phyloP scores from a whole-genome alignment of 1,140 invertebrate genomes.

The Rhopalosiphum padi region DNA sequence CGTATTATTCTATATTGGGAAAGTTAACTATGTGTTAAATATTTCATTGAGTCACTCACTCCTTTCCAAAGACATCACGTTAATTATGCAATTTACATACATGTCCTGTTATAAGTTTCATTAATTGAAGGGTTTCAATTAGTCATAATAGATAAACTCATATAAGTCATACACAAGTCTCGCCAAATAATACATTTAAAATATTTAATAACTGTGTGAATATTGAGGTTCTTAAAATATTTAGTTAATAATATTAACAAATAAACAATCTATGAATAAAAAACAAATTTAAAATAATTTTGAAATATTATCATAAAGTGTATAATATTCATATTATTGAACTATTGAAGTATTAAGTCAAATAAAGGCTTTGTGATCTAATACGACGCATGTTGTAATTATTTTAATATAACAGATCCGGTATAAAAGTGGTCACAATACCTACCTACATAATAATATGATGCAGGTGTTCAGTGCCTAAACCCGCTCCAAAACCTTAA shows the following conservation, averaged over 20 bases:
- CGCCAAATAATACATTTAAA: background rate
- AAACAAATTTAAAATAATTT: background rate
- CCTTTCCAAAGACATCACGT: background rate
- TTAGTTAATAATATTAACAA: background rate
- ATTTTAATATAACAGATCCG: background rate
- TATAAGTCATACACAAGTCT: background rate
- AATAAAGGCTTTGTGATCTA: background rate
- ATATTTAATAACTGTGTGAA: background rate
- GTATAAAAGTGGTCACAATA: background rate
- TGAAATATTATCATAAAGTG: background rate
- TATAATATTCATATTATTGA: background rate
- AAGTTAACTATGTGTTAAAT: background rate
- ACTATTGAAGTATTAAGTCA: background rate
- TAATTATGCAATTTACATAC: conserved; percentile 10
- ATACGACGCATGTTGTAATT: background rate
- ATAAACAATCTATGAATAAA: background rate
- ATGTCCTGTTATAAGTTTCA: background rate
- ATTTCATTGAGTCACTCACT: background rate
- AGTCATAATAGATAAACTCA: background rate
- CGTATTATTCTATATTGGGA: background rate
- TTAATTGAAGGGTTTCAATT: background rate
- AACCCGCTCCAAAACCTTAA: background rate
- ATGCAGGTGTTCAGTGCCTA: background rate
- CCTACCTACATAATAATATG: background rate
- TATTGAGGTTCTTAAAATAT: background rate